These are phyloP conservation scores for Notospermus geniculatus DNA, from an alignment of 1,140 invertebrate genomes.

Conservation along the genomic window DNA sequence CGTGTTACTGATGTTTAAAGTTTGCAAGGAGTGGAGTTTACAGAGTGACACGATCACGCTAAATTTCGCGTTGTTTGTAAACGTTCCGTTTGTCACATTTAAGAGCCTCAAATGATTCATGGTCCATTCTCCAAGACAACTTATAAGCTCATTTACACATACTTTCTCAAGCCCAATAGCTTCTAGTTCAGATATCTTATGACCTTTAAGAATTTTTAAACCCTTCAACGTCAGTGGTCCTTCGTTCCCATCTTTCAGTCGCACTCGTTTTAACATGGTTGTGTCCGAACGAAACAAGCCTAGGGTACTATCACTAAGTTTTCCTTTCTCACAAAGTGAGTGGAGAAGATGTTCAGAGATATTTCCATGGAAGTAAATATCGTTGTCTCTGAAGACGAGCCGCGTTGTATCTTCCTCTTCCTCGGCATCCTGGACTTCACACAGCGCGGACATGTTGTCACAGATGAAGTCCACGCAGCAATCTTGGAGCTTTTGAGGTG, in stretches of 20 bases:
- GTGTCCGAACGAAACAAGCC: conserved; percentile 67
- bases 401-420: conserved; percentile 45
- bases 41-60: conserved; percentile 57
- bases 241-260: conserved; percentile 41
- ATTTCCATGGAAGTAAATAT: conserved; percentile 67
- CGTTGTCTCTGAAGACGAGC: conserved; percentile 64
- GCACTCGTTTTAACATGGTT: conserved; percentile 63
- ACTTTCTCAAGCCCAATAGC: conserved; percentile 63
- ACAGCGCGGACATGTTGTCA: conserved; percentile 66
- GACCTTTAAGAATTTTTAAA: conserved; percentile 65
- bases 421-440: conserved; percentile 49
- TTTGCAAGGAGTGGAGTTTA: conserved; percentile 61
- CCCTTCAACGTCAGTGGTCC: conserved; percentile 64
- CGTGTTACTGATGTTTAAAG: conserved; percentile 71
- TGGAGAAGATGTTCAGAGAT: conserved; percentile 68
- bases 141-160: conserved; percentile 67
- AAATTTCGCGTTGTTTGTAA: conserved; percentile 61
- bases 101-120: conserved; percentile 66
- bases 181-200: conserved; percentile 65
- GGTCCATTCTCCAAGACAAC: conserved; percentile 73
- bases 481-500: conserved; percentile 65
- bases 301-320: conserved; percentile 66
- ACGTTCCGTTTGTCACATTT: conserved; percentile 68
- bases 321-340: conserved; percentile 65
- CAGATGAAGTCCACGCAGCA: conserved; percentile 70